Base-by-base conservation (phyloP, 2,888 invertebrate species). In the Portevinia maculata region DNA sequence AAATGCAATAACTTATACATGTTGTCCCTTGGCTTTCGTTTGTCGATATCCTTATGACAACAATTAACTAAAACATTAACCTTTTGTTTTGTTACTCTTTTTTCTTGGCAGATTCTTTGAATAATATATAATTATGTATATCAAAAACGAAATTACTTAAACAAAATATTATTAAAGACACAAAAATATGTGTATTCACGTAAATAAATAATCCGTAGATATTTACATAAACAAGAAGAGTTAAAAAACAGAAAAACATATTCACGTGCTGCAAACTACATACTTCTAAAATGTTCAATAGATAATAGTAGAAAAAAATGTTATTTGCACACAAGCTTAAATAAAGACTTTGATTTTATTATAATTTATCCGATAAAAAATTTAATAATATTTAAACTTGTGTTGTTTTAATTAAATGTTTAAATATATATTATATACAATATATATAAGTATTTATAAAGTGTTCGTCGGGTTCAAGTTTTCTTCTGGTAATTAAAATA, bases 381-480 rank as follows among this genome's bases (percentile, higher is more conserved):
- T 37, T 9, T 37, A 34, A 13, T 1, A 60, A 79, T 62, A 79
- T 74, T 79, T 74, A 73, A 74, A 30, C 79, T 69, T 69, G 62
- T 60, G 67, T 81, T 52, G 46, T 64, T 78, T 78, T 79, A 73
- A 52, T 84, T 74, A 79, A 60, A 84, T 76, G 60, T 84, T 71
- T 81, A 28, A 73, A 71, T 55, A 69, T 65, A 69, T 83, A 62
- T 73, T 67, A 67, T 60, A 69, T 60, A 67, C 60, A 53, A 60
- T 81, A 71, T 74, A 81, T 69, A 75, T 76, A 75, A 59, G 81
- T 69, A 83, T 85, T 86, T 87, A 86, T 86, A 86, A 89, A 89
- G 90, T 90, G 90, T 90, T 90, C 90, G 90, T 89, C 90, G 88
- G 90, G 90, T 90, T 90, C 90, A 89, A 90, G 88, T 89, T 90